A percentile compares a stretch with the other conserved stretches of the same genome.
phyloP scores from a whole-genome alignment of 1,140 invertebrate genomes.

The Heliconius melpomene region DNA sequence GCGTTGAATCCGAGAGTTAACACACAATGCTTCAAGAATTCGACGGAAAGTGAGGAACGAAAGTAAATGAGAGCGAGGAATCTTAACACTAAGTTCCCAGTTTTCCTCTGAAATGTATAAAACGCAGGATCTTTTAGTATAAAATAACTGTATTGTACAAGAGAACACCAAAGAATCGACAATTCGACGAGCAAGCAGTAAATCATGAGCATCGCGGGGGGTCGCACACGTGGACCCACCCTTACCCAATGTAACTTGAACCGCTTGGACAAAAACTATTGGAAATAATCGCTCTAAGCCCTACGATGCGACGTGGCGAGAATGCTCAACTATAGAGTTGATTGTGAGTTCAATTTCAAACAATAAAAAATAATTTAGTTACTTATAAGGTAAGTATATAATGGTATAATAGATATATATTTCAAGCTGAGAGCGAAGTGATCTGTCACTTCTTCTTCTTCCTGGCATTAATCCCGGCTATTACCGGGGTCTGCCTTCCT shows the following conservation, averaged over 20 bases:
- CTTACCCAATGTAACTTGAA: constrained; percentile 38
- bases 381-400: no score
- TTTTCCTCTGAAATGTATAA: background rate
- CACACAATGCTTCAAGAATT: no score
- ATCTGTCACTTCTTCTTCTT: no score
- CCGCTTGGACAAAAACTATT: constrained; percentile 24
- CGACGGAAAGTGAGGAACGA: no score
- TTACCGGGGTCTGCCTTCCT: no score
- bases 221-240: constrained; percentile 30
- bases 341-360: background rate
- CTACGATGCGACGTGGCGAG: background rate
- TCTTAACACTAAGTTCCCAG: no score
- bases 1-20: no score
- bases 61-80: no score
- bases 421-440: no score
- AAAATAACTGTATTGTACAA: background rate
- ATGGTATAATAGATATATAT: no score
- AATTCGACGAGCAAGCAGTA: constrained; percentile 32
- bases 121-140: background rate
- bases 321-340: background rate
- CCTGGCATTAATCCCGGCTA: no score
- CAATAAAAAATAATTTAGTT: no score
- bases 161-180: constrained; percentile 10
- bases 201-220: constrained; percentile 41
- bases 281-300: constrained; percentile 2